Evolutionary conservation across 2,888 invertebrate species (phyloP).

Genomic region (Himalopsyche kuldschensis): DNA sequence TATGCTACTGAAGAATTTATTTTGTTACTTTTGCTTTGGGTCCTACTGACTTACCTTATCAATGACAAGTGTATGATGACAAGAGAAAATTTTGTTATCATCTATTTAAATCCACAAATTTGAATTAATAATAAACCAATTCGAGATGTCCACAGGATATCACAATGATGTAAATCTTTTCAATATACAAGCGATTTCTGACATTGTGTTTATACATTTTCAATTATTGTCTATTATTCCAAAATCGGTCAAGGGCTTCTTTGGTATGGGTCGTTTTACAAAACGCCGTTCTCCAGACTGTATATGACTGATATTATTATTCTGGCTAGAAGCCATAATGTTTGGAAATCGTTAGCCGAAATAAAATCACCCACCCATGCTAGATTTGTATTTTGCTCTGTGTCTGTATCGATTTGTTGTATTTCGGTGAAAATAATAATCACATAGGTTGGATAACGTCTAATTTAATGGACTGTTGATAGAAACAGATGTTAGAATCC

Average conservation of each 20-base stretch:
- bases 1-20: no score
- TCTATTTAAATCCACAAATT: no score
- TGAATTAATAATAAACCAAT: no score
- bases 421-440: background rate
- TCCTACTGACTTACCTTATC: no score
- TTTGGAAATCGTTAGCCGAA: background rate
- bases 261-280: background rate
- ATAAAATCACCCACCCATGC: background rate
- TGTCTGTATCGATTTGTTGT: background rate
- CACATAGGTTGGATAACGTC: background rate
- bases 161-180: no score
- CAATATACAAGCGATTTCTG: background rate
- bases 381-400: background rate
- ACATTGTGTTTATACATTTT: background rate
- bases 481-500: background rate
- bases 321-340: background rate
- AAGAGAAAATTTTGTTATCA: no score
- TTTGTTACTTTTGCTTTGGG: no score
- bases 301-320: background rate
- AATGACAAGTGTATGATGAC: no score
- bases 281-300: background rate
- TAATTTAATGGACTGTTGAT: background rate
- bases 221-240: background rate
- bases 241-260: background rate
- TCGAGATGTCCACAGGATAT: no score